A percentile compares a stretch with the other conserved stretches of the same genome.
Evolutionary conservation across 1,140 invertebrate species (phyloP).

Genomic region (Drosophila trapezifrons): DNA sequence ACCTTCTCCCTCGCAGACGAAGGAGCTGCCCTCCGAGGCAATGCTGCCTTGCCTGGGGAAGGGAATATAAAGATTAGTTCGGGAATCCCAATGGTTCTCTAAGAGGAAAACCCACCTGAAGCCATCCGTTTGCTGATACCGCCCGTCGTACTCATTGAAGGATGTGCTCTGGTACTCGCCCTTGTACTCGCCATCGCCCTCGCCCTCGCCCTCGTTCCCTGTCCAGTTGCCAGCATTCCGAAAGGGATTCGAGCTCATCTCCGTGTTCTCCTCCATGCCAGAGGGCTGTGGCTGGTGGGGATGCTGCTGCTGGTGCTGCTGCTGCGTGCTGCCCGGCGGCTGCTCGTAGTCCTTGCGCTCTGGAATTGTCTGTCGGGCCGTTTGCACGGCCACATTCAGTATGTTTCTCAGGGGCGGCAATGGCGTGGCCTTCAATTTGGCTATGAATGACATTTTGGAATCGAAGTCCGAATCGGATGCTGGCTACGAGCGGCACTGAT

Average conservation of each 20-base stretch:
- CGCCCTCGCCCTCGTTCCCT: constrained; percentile 48
- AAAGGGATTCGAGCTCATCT: constrained; percentile 82
- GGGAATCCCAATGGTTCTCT: neutral
- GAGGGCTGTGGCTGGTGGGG: constrained; percentile 85
- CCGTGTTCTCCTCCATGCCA: constrained; percentile 79
- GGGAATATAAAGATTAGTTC: neutral
- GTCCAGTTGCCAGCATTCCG: constrained; percentile 71
- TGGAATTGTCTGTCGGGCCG: constrained; percentile 90
- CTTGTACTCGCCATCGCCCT: constrained; percentile 62
- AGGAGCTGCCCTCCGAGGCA: constrained; percentile 85
- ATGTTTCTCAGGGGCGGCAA: constrained; percentile 90
- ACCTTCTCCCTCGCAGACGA: constrained; percentile 87
- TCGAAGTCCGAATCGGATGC: constrained; percentile 1
- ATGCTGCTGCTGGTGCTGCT: constrained; percentile 37
- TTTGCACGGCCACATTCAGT: constrained; percentile 91
- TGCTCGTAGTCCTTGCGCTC: constrained; percentile 86
- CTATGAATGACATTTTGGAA: constrained; percentile 80
- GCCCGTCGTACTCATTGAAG: constrained; percentile 78
- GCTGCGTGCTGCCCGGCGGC: constrained; percentile 67
- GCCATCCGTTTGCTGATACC: constrained; percentile 84
- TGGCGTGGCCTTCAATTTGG: constrained; percentile 80
- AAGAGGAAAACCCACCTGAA: constrained; percentile 59
- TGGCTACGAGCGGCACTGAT: constrained; percentile 38
- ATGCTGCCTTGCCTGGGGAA: constrained; percentile 86
- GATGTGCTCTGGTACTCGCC: constrained; percentile 78